phyloP scores from a whole-genome alignment of 2,797 vertebrate species.

The Xerus rutilus region DNA sequence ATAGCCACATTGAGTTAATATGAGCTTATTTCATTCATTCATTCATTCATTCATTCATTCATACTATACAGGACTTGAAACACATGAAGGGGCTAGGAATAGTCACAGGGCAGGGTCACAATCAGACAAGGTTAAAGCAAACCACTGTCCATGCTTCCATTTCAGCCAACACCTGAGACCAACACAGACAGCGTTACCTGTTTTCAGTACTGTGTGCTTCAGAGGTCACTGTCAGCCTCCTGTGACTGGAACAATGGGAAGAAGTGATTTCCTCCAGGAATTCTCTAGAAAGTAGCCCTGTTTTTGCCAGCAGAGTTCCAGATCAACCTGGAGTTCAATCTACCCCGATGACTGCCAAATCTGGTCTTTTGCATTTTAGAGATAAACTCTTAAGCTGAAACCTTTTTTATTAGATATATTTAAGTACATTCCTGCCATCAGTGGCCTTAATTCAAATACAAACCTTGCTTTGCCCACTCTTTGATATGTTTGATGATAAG shows the following conservation, averaged over 20 bases:
- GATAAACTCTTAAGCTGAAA: background rate
- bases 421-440: background rate
- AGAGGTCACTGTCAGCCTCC: background rate
- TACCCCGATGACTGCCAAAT: slow-evolving; percentile 72
- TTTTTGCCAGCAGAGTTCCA: slow-evolving; percentile 76
- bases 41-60: slow-evolving; percentile 1
- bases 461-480: background rate
- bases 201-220: background rate
- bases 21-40: background rate
- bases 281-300: slow-evolving; percentile 64
- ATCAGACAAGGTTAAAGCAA: slow-evolving; percentile 30
- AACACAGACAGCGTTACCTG: slow-evolving; percentile 82
- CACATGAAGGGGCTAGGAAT: background rate
- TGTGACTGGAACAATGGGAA: background rate
- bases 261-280: background rate
- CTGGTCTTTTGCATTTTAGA: slow-evolving; percentile 67
- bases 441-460: slow-evolving; percentile 53
- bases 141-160: background rate
- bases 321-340: slow-evolving; percentile 54
- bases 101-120: background rate
- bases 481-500: background rate
- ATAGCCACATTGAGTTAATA: background rate
- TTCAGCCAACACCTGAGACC: slow-evolving; percentile 53
- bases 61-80: background rate
- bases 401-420: background rate